These are phyloP conservation scores for Catagonus wagneri DNA, from an alignment of 2,113 vertebrate species.

Conservation along the genomic window DNA sequence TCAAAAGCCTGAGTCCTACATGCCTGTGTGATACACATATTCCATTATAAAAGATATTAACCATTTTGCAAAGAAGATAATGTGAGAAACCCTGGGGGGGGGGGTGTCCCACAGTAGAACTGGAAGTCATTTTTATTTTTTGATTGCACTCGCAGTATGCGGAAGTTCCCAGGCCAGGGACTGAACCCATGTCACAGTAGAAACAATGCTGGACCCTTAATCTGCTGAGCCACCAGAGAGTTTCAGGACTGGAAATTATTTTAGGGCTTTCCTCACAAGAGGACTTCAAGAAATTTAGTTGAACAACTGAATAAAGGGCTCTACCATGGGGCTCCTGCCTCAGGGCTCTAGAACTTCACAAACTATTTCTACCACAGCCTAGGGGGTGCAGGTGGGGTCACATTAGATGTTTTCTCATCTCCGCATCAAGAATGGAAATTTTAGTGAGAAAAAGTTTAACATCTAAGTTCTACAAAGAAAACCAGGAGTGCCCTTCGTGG, in stretches of 20 bases:
- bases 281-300: conserved; percentile 33
- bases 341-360: neutral
- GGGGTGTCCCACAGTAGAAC: neutral
- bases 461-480: conserved; percentile 22
- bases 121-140: neutral
- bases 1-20: neutral
- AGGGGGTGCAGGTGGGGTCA: neutral
- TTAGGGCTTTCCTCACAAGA: neutral
- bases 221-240: no score
- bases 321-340: neutral
- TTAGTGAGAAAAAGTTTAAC: conserved; percentile 47
- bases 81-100: neutral
- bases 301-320: neutral
- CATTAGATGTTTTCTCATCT: conserved; percentile 22
- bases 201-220: no score
- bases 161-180: no score
- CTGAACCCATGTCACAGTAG: no score
- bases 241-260: neutral
- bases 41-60: conserved; percentile 32
- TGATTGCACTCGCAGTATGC: no score
- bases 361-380: neutral
- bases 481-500: no score
- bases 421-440: conserved; percentile 36
- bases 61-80: conserved; percentile 32
- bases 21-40: neutral